These are phyloP conservation scores for Parelbella ahira DNA, from an alignment of 2,888 invertebrate genomes.

Conservation along the genomic window DNA sequence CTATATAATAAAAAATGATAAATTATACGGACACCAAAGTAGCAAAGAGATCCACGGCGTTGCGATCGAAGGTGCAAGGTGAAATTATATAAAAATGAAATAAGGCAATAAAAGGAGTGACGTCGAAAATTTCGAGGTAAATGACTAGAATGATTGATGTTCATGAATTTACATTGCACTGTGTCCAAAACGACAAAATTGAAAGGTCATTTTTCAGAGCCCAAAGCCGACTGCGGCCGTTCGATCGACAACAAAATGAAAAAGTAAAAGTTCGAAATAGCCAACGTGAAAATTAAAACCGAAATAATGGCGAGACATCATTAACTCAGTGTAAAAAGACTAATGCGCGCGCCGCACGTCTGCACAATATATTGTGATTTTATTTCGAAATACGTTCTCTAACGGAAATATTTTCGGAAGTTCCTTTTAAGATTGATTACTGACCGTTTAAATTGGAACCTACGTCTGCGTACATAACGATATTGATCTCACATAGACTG, in stretches of 20 bases:
- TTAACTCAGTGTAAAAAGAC: too few species aligned
- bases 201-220: constrained; percentile 44
- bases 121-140: constrained; percentile 64
- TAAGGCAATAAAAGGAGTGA: constrained; percentile 60
- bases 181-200: constrained; percentile 55
- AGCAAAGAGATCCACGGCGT: constrained; percentile 30
- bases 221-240: constrained; percentile 29
- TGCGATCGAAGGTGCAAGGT: constrained; percentile 38
- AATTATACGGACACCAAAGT: constrained; percentile 36
- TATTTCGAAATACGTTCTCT: too few species aligned
- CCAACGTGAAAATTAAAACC: constrained; percentile 18
- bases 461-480: too few species aligned
- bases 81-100: constrained; percentile 61
- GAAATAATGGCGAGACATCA: constrained; percentile 1
- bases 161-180: constrained; percentile 57
- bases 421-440: too few species aligned
- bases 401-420: too few species aligned
- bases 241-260: constrained; percentile 31
- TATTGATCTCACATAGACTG: too few species aligned
- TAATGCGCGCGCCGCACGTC: too few species aligned
- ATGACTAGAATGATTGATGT: constrained; percentile 74
- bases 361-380: too few species aligned
- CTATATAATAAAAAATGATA: constrained; percentile 36
- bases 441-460: too few species aligned
- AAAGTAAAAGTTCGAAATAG: constrained; percentile 18